These are phyloP conservation scores for Bruchidius siliquastri DNA, from an alignment of 2,888 invertebrate genomes.

Conservation along the genomic window DNA sequence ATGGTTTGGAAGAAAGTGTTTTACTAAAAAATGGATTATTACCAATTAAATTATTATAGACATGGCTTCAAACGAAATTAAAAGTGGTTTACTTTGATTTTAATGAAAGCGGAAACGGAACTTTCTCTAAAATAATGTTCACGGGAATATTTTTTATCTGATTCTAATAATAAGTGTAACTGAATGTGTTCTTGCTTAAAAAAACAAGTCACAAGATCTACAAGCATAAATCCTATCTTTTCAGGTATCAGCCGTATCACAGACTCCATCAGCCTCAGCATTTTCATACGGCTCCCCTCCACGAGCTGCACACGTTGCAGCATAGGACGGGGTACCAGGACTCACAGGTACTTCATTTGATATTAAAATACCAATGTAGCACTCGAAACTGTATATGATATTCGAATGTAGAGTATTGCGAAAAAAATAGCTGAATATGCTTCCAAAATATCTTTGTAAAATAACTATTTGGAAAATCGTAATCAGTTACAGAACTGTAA, in stretches of 20 bases:
- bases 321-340: constrained; percentile 12
- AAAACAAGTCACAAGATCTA: too few species aligned
- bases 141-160: not conserved
- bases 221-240: too few species aligned
- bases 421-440: too few species aligned
- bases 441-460: too few species aligned
- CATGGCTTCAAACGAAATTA: not conserved
- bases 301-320: constrained; percentile 39
- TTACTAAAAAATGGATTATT: not conserved
- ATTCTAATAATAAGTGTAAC: too few species aligned
- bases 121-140: not conserved
- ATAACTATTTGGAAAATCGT: too few species aligned
- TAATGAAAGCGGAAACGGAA: not conserved
- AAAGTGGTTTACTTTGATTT: not conserved
- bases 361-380: not conserved
- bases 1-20: not conserved
- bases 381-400: not conserved
- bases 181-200: too few species aligned
- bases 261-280: constrained; percentile 64
- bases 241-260: constrained; percentile 59
- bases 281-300: constrained; percentile 44
- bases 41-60: not conserved
- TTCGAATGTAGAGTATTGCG: too few species aligned
- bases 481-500: too few species aligned
- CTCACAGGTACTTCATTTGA: not conserved